Evolutionary conservation across 2,113 vertebrate species (phyloP), one percentile per base, ranked within the genome.

Genomic region (Telmatochromis brichardi): DNA sequence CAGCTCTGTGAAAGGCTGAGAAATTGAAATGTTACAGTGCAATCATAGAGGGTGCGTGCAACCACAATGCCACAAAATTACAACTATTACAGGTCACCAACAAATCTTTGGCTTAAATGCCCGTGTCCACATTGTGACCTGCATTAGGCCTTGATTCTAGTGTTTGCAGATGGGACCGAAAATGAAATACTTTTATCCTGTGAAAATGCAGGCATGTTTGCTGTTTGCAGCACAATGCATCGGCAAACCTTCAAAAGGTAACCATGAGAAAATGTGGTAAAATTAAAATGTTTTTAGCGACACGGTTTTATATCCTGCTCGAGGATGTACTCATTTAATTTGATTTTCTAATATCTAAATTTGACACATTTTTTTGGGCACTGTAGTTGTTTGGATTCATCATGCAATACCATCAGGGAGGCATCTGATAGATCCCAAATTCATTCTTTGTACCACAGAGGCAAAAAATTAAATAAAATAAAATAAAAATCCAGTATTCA

Each of bases 1-100:
- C 81, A 82, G 17, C 85, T 65, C 47, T 55, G 26, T 90, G 73
- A 92, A 93, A 94, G 91, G 88, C 31, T 15, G 58, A 42, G 45
- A 90, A 89, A 93, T 86, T 86, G 86, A 81, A 91, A 89, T 23
- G 13, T 40, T 51, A 45, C 28, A 40, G 14, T 11, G 80, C 79
- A 79, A 8, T 33, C 40, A 68, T 82, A 87, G 71, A 21, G 17
- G n/a, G 51, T 37, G 58, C 63, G 14, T 73, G 51, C 31, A 51
- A 50, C 26, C 28, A 80, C 89, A 82, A 51, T 84, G 63, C 23
- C 33, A 26, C 40, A 65, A 80, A 90, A 90, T 17, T 50, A 60
- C 73, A 76, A n/a, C 68, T 11, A 21, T 28, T 23, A 63, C 11
- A 40, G 63, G 65, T 83, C 82, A 42, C 13, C 14, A 12, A 1